Evolutionary conservation across 2,113 vertebrate genomes (phyloP).

Genomic region (Drymodes brunneopygia): DNA sequence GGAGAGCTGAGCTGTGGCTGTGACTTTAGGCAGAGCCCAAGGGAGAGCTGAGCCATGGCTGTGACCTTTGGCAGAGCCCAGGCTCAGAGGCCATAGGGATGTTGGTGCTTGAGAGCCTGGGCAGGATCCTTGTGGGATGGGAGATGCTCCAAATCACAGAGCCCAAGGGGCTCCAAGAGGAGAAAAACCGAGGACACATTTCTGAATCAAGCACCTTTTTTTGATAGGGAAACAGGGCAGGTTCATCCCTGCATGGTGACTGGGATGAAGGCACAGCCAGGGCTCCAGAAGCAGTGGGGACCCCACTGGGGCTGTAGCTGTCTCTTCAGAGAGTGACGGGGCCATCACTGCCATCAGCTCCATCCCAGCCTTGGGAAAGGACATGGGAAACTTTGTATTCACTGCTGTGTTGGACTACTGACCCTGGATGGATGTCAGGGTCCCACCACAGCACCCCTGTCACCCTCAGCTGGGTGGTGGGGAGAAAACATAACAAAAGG

Average conservation of each 20-base stretch:
- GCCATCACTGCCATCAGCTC: background rate
- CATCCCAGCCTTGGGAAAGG: background rate
- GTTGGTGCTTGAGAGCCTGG: background rate
- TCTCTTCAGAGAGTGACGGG: fast-evolving
- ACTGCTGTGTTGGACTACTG: background rate
- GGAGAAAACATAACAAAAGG: background rate
- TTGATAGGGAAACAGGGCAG: fast-evolving
- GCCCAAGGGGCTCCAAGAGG: too few species aligned
- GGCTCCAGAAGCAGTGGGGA: fast-evolving
- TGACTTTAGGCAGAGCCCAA: background rate
- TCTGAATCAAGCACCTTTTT: background rate
- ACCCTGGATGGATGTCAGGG: background rate
- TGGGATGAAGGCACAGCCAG: background rate
- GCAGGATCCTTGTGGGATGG: background rate
- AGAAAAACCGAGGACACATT: fast-evolving
- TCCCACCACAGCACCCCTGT: background rate
- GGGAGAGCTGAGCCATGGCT: background rate
- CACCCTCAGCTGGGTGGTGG: background rate
- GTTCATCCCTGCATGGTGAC: background rate
- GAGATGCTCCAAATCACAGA: background rate
- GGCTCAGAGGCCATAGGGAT: fast-evolving
- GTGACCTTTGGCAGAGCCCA: background rate
- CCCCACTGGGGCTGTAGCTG: fast-evolving
- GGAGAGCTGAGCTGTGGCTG: fast-evolving
- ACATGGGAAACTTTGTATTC: background rate